Evolutionary conservation across 2,113 vertebrate species (phyloP).

Genomic region (Perccottus glenii): DNA sequence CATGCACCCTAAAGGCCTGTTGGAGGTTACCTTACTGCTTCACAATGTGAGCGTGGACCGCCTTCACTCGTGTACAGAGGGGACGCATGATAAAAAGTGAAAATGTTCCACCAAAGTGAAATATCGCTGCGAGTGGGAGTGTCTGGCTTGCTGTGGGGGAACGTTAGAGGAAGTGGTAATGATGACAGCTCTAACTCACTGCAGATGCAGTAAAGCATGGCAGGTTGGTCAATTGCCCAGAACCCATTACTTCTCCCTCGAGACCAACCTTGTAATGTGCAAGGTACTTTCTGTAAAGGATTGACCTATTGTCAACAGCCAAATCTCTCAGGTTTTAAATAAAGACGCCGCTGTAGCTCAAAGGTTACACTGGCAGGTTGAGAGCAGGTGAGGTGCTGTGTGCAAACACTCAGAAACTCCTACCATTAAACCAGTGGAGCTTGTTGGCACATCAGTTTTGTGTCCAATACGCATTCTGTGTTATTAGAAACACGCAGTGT

Average conservation of each 20-base stretch:
- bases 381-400: constrained; percentile 28
- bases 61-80: constrained; percentile 36
- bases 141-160: constrained; percentile 76
- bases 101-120: constrained; percentile 68
- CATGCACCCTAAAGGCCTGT: constrained; percentile 32
- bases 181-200: constrained; percentile 83
- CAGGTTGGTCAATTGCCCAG: constrained; percentile 81
- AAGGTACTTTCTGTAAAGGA: constrained; percentile 77
- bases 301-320: constrained; percentile 80
- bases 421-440: constrained; percentile 11
- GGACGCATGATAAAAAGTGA: constrained; percentile 53
- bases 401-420: constrained; percentile 27
- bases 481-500: background rate
- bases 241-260: constrained; percentile 81
- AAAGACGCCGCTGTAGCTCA: constrained; percentile 62
- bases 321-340: constrained; percentile 73
- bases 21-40: constrained; percentile 53
- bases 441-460: background rate
- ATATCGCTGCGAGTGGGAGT: constrained; percentile 69
- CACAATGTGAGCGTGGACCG: constrained; percentile 28
- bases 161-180: constrained; percentile 80
- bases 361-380: constrained; percentile 70
- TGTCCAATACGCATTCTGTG: background rate
- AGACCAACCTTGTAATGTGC: constrained; percentile 80
- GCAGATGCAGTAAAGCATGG: constrained; percentile 82